phyloP scores from a whole-genome alignment of 2,113 vertebrate species.

The Eptesicus fuscus region DNA sequence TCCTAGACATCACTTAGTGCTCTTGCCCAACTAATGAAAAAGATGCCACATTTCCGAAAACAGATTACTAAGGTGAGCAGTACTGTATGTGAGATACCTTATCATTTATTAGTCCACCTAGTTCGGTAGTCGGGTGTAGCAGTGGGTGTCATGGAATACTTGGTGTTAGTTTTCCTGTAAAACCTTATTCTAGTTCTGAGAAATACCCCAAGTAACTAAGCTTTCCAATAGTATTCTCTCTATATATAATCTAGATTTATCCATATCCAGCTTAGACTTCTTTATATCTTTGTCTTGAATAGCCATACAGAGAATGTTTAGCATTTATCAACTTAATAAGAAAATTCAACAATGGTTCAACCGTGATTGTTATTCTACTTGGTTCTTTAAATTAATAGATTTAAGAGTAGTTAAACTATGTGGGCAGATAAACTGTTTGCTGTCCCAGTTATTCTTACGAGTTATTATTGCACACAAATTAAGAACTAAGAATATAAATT shows the following conservation, averaged over 20 bases:
- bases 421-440: neutral
- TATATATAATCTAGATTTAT: neutral
- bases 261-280: neutral
- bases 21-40: slow-evolving; percentile 95
- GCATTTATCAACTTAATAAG: neutral
- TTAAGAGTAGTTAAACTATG: neutral
- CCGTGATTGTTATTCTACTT: neutral
- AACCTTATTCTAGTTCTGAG: neutral
- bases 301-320: slow-evolving; percentile 6
- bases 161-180: slow-evolving; percentile 1
- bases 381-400: slow-evolving; percentile 36
- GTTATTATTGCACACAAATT: neutral
- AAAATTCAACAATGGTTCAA: neutral
- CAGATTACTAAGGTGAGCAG: slow-evolving; percentile 90
- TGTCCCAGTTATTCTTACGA: neutral
- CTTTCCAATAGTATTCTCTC: neutral
- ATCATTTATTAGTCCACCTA: neutral
- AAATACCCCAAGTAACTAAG: neutral
- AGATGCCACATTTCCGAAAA: slow-evolving; percentile 95
- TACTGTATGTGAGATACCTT: neutral
- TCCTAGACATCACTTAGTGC: slow-evolving; percentile 88
- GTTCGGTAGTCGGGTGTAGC: neutral
- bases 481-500: neutral
- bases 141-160: neutral
- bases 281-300: neutral